Percentiles rank a stretch among this genome's conserved stretches.
phyloP scores from a whole-genome alignment of 2,797 vertebrate genomes.

The Ibycter americanus region DNA sequence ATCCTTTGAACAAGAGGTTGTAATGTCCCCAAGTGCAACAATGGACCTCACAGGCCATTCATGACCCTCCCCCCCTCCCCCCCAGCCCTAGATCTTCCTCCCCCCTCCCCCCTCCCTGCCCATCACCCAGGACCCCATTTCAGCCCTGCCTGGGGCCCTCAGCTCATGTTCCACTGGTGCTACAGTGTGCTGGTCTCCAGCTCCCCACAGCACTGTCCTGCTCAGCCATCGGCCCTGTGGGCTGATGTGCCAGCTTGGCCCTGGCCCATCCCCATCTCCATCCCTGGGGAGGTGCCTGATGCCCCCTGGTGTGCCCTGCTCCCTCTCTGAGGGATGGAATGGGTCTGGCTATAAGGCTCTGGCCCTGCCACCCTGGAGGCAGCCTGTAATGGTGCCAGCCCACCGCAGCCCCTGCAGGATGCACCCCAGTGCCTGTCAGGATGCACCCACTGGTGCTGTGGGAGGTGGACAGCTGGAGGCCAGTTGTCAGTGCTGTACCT shows the following conservation, averaged over 20 bases:
- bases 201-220: not conserved
- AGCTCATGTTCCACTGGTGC: not conserved
- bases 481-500: no score
- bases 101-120: not conserved
- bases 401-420: not conserved
- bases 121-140: not conserved
- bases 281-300: not conserved
- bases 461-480: not conserved
- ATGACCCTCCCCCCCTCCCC: not conserved
- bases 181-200: not conserved
- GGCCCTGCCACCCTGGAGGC: not conserved
- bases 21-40: not conserved
- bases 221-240: rapidly evolving
- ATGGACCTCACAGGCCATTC: not conserved
- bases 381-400: not conserved
- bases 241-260: not conserved
- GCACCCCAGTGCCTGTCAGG: not conserved
- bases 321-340: not conserved
- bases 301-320: not conserved
- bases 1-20: not conserved
- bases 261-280: no score
- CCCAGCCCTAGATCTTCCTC: not conserved
- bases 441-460: not conserved
- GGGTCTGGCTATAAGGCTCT: not conserved
- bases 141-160: not conserved